A percentile compares a stretch with the other conserved stretches of the same genome.
phyloP scores from a whole-genome alignment of 2,113 vertebrate genomes.

The Nipponia nippon region DNA sequence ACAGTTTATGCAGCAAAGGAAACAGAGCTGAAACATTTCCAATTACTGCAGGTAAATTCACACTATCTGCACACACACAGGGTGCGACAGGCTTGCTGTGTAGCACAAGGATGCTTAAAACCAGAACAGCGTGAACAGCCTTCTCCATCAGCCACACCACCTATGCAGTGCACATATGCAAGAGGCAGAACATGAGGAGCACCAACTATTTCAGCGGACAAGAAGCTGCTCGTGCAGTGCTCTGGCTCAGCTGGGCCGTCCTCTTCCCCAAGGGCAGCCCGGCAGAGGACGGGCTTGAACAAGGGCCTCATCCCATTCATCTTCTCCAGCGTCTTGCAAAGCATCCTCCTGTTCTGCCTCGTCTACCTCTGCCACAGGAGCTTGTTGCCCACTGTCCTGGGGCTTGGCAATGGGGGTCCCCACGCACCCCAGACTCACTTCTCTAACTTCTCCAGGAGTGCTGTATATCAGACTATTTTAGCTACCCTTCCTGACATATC shows the following conservation, averaged over 20 bases:
- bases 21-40: neutral
- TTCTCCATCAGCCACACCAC: neutral
- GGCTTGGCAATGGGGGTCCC: neutral
- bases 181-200: neutral
- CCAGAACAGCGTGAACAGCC: neutral
- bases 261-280: neutral
- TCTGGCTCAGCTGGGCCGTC: neutral
- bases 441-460: fast-evolving
- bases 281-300: neutral
- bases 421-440: neutral
- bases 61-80: fast-evolving
- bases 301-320: too few relatives aligned
- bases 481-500: neutral
- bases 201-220: fast-evolving
- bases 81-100: too few relatives aligned
- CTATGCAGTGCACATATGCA: fast-evolving
- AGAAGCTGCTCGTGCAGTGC: neutral
- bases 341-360: neutral
- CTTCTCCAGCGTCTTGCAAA: neutral
- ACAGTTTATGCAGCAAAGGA: neutral
- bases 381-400: neutral
- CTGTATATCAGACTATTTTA: fast-evolving
- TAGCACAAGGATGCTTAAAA: neutral
- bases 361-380: neutral
- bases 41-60: neutral